Evolutionary conservation across 2,888 invertebrate species (phyloP).

Genomic region (Sialis lutaria): DNA sequence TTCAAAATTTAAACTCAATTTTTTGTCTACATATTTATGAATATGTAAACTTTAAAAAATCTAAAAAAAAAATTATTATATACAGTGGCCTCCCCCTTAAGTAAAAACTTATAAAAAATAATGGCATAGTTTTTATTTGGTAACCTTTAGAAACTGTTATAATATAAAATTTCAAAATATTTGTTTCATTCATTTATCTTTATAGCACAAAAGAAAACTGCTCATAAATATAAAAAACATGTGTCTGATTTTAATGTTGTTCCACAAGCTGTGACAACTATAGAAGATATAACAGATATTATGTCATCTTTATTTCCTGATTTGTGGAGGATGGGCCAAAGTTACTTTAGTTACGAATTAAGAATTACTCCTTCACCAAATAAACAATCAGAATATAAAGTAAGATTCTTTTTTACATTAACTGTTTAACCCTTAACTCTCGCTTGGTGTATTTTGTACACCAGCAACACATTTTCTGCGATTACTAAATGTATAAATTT

Average conservation of each 20-base stretch:
- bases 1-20: too few species aligned
- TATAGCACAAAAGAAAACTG: slow-evolving; percentile 17
- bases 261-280: slow-evolving; percentile 55
- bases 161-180: not conserved
- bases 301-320: slow-evolving; percentile 68
- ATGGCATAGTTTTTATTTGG: not conserved
- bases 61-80: too few species aligned
- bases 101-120: not conserved
- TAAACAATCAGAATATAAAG: slow-evolving; percentile 65
- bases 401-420: slow-evolving; percentile 15
- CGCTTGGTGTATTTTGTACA: too few species aligned
- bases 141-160: not conserved
- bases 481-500: too few species aligned
- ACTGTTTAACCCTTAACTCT: too few species aligned
- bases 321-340: slow-evolving; percentile 88
- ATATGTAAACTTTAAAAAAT: too few species aligned
- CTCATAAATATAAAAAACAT: slow-evolving; percentile 22
- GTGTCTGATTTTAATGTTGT: slow-evolving; percentile 7
- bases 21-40: too few species aligned
- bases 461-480: too few species aligned
- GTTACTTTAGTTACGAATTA: slow-evolving; percentile 82
- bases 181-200: not conserved
- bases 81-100: too few species aligned
- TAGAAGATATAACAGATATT: slow-evolving; percentile 62
- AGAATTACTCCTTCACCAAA: slow-evolving; percentile 53